phyloP scores from a whole-genome alignment of 2,888 invertebrate genomes.

The Ophonus ardosiacus region DNA sequence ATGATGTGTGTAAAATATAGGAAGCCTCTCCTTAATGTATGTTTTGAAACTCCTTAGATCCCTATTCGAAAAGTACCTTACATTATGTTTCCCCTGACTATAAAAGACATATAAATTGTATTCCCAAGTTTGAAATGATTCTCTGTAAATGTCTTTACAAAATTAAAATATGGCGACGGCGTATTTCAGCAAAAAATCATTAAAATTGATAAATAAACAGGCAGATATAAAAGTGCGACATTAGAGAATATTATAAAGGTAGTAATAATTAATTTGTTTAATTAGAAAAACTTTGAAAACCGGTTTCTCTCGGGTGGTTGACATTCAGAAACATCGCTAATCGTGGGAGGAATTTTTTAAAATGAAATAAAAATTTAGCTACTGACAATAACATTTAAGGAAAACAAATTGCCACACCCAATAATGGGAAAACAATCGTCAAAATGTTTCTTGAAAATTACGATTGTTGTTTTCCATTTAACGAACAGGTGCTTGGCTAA shows the following conservation, averaged over 20 bases:
- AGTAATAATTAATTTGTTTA: conserved; percentile 25
- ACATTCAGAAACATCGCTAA: conserved; percentile 5
- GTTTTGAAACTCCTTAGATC: too few relatives aligned
- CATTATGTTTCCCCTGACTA: neutral
- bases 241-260: neutral
- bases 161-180: too few relatives aligned
- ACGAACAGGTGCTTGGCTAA: neutral
- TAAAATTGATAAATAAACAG: neutral
- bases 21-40: too few relatives aligned
- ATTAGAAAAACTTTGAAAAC: conserved; percentile 14
- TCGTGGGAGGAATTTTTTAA: neutral
- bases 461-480: neutral
- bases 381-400: too few relatives aligned
- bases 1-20: too few relatives aligned
- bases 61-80: too few relatives aligned
- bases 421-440: neutral
- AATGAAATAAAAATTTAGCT: too few relatives aligned
- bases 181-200: too few relatives aligned
- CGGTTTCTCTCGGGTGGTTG: conserved; percentile 17
- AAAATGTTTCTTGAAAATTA: neutral
- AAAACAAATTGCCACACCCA: too few relatives aligned
- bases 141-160: neutral
- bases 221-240: neutral
- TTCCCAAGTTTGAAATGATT: neutral
- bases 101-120: neutral